Evolutionary conservation across 2,113 vertebrate genomes (phyloP).

Genomic region (Etheostoma spectabile): DNA sequence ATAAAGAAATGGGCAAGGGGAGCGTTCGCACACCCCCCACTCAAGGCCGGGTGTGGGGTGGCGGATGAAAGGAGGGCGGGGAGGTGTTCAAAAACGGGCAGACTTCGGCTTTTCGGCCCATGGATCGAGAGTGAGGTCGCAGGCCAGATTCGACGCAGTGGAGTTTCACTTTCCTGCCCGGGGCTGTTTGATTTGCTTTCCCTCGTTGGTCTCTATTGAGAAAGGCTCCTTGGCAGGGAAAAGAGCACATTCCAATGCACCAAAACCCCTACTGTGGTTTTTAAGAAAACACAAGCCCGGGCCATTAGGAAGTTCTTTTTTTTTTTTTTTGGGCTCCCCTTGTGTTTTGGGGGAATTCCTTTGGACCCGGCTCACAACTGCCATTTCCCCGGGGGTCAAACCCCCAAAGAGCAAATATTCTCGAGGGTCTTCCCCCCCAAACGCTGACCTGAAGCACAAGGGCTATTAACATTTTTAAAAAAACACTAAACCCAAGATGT

Average conservation of each 20-base stretch:
- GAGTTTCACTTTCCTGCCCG: constrained; percentile 81
- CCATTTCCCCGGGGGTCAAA: constrained; percentile 88
- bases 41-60: constrained; percentile 50
- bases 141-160: constrained; percentile 57
- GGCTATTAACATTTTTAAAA: too few species aligned
- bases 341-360: too few species aligned
- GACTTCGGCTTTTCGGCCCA: too few species aligned
- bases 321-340: too few species aligned
- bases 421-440: constrained; percentile 88
- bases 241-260: constrained; percentile 6
- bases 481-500: neutral
- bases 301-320: too few species aligned
- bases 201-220: constrained; percentile 90
- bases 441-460: constrained; percentile 89
- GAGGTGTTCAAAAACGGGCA: too few species aligned
- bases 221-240: constrained; percentile 73
- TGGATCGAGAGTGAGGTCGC: constrained; percentile 79
- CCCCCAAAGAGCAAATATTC: constrained; percentile 85
- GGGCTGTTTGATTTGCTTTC: constrained; percentile 90
- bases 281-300: too few species aligned
- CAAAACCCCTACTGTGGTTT: neutral
- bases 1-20: neutral
- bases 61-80: constrained; percentile 84
- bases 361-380: too few species aligned
- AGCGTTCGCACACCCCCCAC: constrained; percentile 20